Conservation (phyloP, 1,140 invertebrate species). For the Dysdera silvatica region DNA sequence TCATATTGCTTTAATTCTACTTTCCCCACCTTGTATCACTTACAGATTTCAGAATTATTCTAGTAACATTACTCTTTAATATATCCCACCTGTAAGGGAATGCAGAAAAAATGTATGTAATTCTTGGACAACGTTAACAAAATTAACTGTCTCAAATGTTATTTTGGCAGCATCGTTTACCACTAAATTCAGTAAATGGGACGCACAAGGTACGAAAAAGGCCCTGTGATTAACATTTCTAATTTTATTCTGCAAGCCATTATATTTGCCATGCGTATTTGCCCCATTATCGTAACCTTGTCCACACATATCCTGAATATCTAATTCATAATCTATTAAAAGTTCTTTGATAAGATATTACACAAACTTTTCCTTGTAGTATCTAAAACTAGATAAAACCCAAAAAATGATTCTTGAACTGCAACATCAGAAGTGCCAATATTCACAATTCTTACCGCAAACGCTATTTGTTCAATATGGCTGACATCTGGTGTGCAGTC, state of each 20-base stretch:
- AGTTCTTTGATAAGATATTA: too few relatives aligned
- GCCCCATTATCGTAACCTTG: conserved; percentile 16
- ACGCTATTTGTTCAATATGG: neutral
- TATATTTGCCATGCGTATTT: conserved; percentile 16
- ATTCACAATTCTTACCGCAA: neutral
- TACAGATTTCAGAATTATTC: neutral
- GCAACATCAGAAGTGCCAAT: neutral
- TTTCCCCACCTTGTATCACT: neutral
- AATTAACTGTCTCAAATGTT: neutral
- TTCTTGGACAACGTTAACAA: neutral
- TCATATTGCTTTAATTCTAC: neutral
- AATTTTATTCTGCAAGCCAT: conserved; percentile 6
- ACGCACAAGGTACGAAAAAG: conserved; percentile 11
- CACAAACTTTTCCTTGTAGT: neutral
- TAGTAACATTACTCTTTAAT: neutral
- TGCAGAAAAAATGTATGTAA: conserved; percentile 5
- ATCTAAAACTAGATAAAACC: neutral
- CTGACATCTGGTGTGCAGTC: neutral
- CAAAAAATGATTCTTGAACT: neutral
- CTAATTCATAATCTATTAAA: neutral
- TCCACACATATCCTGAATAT: conserved; percentile 3
- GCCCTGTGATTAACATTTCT: neutral
- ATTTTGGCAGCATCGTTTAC: conserved; percentile 5
- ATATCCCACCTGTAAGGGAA: conserved; percentile 7
- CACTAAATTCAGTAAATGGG: conserved; percentile 19